phyloP scores from a whole-genome alignment of 2,888 invertebrate genomes.

The Nasonovia ribisnigri region DNA sequence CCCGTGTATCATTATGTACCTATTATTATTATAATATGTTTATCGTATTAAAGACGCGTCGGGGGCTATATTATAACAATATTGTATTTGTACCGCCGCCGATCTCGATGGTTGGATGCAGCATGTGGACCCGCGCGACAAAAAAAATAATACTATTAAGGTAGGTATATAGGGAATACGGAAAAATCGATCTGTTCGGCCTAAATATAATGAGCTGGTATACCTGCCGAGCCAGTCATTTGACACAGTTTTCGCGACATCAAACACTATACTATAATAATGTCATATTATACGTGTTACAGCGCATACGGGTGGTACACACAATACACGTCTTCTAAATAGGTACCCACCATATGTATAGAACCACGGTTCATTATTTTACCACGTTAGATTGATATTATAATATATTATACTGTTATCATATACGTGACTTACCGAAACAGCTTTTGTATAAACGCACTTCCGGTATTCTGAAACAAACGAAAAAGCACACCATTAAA shows the following conservation, averaged over 20 bases:
- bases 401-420: neutral
- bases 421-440: conserved; percentile 51
- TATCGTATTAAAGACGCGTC: conserved; percentile 28
- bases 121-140: neutral
- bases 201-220: neutral
- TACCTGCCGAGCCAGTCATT: neutral
- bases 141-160: neutral
- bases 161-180: neutral
- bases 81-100: neutral
- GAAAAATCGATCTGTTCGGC: conserved; percentile 31
- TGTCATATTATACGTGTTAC: neutral
- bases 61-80: neutral
- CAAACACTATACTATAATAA: neutral
- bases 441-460: conserved; percentile 26
- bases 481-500: neutral
- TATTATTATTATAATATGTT: neutral
- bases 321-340: neutral
- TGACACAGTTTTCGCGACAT: conserved; percentile 25
- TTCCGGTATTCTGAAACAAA: conserved; percentile 59
- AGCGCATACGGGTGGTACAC: neutral
- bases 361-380: neutral
- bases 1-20: neutral
- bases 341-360: neutral
- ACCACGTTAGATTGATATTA: neutral
- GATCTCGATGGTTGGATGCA: neutral